A percentile compares a stretch with the other conserved stretches of the same genome.
phyloP scores from a whole-genome alignment of 1,140 invertebrate genomes.

The Maconellicoccus hirsutus region DNA sequence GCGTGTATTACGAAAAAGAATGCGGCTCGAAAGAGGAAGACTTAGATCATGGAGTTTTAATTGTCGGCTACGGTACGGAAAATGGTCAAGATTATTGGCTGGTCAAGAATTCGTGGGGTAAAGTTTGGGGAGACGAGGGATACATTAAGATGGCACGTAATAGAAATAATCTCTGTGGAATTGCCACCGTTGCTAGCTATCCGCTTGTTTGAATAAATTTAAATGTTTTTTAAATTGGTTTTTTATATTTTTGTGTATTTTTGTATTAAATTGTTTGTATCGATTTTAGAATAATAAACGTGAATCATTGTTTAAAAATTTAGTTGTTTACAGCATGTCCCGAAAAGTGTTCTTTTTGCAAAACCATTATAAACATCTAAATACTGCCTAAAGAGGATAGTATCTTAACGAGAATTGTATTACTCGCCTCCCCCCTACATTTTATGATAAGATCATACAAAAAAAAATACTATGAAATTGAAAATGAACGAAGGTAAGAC shows the following conservation, averaged over 20 bases:
- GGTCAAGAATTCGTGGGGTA: slow-evolving; percentile 73
- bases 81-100: slow-evolving; percentile 59
- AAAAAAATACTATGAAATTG: too few species aligned
- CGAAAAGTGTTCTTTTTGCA: too few species aligned
- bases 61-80: slow-evolving; percentile 66
- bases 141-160: slow-evolving; percentile 84
- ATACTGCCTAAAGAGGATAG: too few species aligned
- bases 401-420: too few species aligned
- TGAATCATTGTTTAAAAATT: slow-evolving; percentile 51
- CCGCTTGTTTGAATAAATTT: slow-evolving; percentile 41
- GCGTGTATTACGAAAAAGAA: slow-evolving; percentile 53
- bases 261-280: too few species aligned
- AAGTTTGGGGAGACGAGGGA: slow-evolving; percentile 67
- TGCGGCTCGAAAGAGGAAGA: slow-evolving; percentile 52
- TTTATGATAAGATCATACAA: too few species aligned
- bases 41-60: slow-evolving; percentile 79
- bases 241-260: too few species aligned
- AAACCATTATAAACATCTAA: too few species aligned
- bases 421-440: too few species aligned
- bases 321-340: too few species aligned
- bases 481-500: too few species aligned
- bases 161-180: slow-evolving; percentile 73
- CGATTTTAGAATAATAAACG: slow-evolving; percentile 52
- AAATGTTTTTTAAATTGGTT: too few species aligned
- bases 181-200: slow-evolving; percentile 67